Evolutionary conservation across 2,797 vertebrate genomes (phyloP), one percentile per base, ranked within the genome.

Genomic region (Myiotriccus ornatus): DNA sequence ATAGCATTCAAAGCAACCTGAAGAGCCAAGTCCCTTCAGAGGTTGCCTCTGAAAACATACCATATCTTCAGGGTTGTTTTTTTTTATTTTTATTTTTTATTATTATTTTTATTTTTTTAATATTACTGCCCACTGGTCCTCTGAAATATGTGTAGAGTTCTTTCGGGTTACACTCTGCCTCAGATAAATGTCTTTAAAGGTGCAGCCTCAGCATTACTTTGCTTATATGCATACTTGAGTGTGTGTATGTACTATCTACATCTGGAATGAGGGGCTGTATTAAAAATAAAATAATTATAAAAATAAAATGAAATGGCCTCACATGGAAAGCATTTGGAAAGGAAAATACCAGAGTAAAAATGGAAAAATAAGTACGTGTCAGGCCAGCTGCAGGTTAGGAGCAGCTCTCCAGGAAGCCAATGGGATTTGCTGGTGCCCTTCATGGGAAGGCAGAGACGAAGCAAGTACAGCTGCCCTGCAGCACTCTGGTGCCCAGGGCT

Each of bases 261-360:
- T 87, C 84, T 95, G 89, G 84, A 95, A 94, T 63, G 82, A 96
- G 41, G 34, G 57, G 25, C 50, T 2, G 9, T 60, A 86, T 94
- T 95, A 96, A 97, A 96, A 95, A 95, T 93, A 95, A 96, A 95
- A 73, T 93, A 96, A 97, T 93, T 95, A 86, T 78, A 95, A 96
- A 95, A 96, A 96, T 91, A 94, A 96, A 92, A 75, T 67, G 9
- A 94, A 95, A 82, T 88, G 35, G 41, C 44, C 76, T 95, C 90
- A 95, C 76, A 84, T 88, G 93, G 94, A 95, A 95, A 90, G 57
- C 87, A 95, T 96, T 94, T 93, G 84, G 91, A 94, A 95, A 89
- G 77, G 85, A 95, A 94, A 95, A 94, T 94, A 85, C 85, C 89
- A 68, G 64, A 71, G 87, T 95, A 95, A 94, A 96, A 93, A 95